Evolutionary conservation across 2,113 vertebrate genomes (phyloP).

Genomic region (Rhynchomys soricoides): DNA sequence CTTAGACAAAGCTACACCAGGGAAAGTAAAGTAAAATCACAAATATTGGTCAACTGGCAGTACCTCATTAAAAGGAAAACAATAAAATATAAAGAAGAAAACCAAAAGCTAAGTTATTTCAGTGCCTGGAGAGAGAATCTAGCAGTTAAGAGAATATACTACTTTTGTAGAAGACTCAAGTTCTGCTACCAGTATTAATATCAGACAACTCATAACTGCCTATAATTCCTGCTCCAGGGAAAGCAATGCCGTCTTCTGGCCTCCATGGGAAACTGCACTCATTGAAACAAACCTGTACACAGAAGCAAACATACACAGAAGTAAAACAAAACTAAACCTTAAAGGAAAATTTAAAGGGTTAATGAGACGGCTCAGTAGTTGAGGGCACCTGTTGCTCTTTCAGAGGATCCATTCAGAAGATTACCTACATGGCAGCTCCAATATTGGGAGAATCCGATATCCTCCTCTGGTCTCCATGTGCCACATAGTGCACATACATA

Average conservation of each 20-base stretch:
- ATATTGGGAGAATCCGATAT: background rate
- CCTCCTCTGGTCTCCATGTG: background rate
- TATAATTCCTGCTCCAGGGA: background rate
- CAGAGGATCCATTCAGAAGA: background rate
- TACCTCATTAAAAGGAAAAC: background rate
- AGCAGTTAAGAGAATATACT: background rate
- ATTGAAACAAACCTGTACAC: background rate
- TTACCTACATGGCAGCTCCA: background rate
- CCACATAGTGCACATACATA: background rate
- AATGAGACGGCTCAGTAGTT: background rate
- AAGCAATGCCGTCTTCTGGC: background rate
- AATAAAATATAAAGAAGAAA: constrained; percentile 34
- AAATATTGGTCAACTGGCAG: constrained; percentile 34
- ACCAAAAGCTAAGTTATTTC: constrained; percentile 15
- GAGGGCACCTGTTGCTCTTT: background rate
- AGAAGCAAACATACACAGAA: background rate
- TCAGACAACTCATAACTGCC: background rate
- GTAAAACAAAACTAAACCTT: background rate
- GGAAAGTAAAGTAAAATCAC: constrained; percentile 47
- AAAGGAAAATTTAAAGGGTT: too few relatives aligned
- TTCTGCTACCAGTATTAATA: background rate
- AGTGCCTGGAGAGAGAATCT: background rate
- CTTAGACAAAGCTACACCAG: constrained; percentile 34
- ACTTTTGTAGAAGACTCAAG: background rate
- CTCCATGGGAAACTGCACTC: background rate